A percentile compares a stretch with the other conserved stretches of the same genome.
Evolutionary conservation across 2,113 vertebrate species (phyloP).

Genomic region (Anolis sagrei): DNA sequence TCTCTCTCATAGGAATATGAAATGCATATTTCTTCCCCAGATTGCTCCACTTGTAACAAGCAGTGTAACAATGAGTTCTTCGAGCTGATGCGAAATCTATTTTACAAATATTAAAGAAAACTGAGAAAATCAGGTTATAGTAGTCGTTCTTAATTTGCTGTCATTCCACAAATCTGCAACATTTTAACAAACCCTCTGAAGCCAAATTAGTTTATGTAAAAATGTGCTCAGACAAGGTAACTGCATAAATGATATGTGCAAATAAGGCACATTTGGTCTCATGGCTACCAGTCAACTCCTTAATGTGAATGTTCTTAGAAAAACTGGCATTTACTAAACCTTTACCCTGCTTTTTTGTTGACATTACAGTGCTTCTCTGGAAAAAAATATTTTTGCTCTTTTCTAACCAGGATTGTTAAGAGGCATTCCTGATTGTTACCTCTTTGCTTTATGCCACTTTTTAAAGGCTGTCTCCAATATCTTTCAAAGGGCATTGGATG

Average conservation of each 20-base stretch:
- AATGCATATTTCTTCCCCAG: neutral
- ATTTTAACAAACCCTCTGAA: neutral
- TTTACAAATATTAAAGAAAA: neutral
- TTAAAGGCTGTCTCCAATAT: neutral
- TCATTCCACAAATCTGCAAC: neutral
- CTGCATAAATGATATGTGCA: neutral
- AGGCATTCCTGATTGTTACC: neutral
- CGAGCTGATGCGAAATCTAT: neutral
- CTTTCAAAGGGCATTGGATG: neutral
- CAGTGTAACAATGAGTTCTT: neutral
- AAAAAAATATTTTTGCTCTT: neutral
- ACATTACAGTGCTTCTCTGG: neutral
- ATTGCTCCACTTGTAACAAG: neutral
- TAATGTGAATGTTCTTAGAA: neutral
- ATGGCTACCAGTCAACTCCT: neutral
- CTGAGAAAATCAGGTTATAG: neutral
- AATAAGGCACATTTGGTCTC: neutral
- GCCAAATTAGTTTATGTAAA: neutral
- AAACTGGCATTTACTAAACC: neutral
- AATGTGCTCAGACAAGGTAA: neutral
- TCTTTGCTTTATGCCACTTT: neutral
- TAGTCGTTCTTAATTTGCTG: neutral
- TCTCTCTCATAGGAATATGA: neutral
- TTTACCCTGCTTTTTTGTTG: neutral
- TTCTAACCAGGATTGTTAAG: neutral